Evolutionary conservation across 1,140 invertebrate genomes (phyloP), one percentile per base, ranked within the genome.

Genomic region (Temnothorax nylanderi): DNA sequence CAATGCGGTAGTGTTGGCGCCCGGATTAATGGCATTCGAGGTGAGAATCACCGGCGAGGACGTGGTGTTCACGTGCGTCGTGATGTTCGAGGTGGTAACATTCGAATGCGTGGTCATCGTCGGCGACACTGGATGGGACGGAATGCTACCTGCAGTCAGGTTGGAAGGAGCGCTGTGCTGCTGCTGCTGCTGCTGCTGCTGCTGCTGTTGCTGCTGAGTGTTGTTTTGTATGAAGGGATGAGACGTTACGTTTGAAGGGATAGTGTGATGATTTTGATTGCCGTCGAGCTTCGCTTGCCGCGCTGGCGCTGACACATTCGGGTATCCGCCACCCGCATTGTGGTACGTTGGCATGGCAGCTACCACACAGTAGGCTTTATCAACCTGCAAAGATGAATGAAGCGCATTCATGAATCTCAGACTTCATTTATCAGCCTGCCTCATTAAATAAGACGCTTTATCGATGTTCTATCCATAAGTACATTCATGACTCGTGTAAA

Each of bases 241-340:
- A 77, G 92, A 91, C 72, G 93, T 94, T 94, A 95, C 91, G 91
- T 94, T 95, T 76, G 94, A 94, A 82, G 94, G 93, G 80, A 94
- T 93, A 77, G 94, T 94, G 85, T 95, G 94, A 86, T 95, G 94
- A 91, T 95, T 95, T 90, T 95, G 94, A 91, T 95, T 95, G 86
- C 94, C 92, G 88, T 95, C 94, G 89, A 95, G 92, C 90, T 94
- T 95, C 82, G 90, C 93, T 92, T 95, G 94, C 62, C 92, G 92
- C 84, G 93, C 92, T 93, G 94, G 91, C 90, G 94, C 94, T 93
- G 95, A 95, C 90, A 95, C 89, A 86, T 95, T 95, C 89, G 94
- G 94, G 92, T 95, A 95, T 91, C 94, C 93, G 91, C 94, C 93
- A 93, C 94, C 94, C 88, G 94, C 94, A 95, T 95, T 95, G 92